phyloP scores from a whole-genome alignment of 1,140 invertebrate species.

The Drosophila serrata region DNA sequence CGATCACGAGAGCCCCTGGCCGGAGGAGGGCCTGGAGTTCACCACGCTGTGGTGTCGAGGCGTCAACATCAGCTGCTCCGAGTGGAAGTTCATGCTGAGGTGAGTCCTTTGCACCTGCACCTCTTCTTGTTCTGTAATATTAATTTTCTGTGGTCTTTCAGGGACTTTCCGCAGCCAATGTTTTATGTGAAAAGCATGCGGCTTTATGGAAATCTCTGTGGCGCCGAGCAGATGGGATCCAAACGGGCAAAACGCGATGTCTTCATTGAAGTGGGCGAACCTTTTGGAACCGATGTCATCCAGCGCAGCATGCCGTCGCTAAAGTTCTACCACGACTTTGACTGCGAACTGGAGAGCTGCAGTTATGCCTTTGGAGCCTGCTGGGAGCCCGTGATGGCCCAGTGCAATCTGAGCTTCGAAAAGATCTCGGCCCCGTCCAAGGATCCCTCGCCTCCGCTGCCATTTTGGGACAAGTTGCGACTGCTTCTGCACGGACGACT shows the following conservation, averaged over 20 bases:
- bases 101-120: conserved; percentile 4
- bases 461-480: conserved; percentile 99
- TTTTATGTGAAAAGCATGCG: conserved; percentile 93
- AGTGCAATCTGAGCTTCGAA: conserved; percentile 96
- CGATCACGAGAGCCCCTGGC: conserved; percentile 95
- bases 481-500: conserved; percentile 96
- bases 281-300: conserved; percentile 90
- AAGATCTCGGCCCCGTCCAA: conserved; percentile 94
- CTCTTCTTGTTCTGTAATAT: not conserved
- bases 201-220: conserved; percentile 95
- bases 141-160: conserved; percentile 8
- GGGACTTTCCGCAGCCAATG: conserved; percentile 98
- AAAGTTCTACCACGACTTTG: conserved; percentile 99
- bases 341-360: conserved; percentile 95
- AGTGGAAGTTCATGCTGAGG: conserved; percentile 93
- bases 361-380: conserved; percentile 98
- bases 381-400: conserved; percentile 99
- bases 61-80: conserved; percentile 91
- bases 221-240: conserved; percentile 94
- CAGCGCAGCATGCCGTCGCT: conserved; percentile 96
- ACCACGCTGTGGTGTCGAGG: conserved; percentile 96
- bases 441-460: conserved; percentile 96
- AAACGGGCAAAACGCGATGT: conserved; percentile 91
- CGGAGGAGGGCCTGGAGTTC: conserved; percentile 96
- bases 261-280: conserved; percentile 90